Conservation (phyloP, 1,140 invertebrate genomes). For the Melipona quadrifasciata region DNA sequence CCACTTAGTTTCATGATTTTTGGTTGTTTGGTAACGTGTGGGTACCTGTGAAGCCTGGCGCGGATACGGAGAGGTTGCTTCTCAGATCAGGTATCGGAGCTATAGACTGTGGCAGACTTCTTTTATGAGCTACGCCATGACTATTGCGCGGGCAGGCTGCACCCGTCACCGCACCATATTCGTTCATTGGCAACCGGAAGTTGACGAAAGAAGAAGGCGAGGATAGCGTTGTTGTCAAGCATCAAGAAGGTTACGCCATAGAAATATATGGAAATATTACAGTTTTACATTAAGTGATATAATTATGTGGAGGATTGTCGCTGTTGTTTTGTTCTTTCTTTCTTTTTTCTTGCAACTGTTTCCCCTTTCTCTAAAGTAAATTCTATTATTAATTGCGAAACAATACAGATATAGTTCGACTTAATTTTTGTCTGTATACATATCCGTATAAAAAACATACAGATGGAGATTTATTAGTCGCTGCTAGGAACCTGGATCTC, state of each 20-base stretch:
- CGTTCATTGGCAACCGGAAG: constrained; percentile 76
- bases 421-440: constrained; percentile 16
- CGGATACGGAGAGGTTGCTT: constrained; percentile 86
- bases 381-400: constrained; percentile 11
- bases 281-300: constrained; percentile 67
- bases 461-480: constrained; percentile 58
- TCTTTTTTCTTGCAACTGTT: constrained; percentile 15
- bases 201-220: constrained; percentile 78
- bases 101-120: constrained; percentile 89
- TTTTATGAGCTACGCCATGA: constrained; percentile 92
- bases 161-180: constrained; percentile 73
- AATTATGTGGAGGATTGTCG: constrained; percentile 54
- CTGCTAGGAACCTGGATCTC: constrained; percentile 61
- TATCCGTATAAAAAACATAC: constrained; percentile 24
- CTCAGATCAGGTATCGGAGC: constrained; percentile 92
- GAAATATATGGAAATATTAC: constrained; percentile 80
- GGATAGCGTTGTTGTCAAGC: constrained; percentile 81
- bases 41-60: constrained; percentile 85
- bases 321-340: constrained; percentile 32
- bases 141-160: constrained; percentile 87
- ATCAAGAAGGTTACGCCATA: constrained; percentile 81
- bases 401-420: constrained; percentile 32
- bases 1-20: constrained; percentile 66
- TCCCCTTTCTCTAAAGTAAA: neutral
- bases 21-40: constrained; percentile 70